These are phyloP conservation scores for Forficula auricularia DNA, from an alignment of 1,140 invertebrate genomes.

Conservation along the genomic window DNA sequence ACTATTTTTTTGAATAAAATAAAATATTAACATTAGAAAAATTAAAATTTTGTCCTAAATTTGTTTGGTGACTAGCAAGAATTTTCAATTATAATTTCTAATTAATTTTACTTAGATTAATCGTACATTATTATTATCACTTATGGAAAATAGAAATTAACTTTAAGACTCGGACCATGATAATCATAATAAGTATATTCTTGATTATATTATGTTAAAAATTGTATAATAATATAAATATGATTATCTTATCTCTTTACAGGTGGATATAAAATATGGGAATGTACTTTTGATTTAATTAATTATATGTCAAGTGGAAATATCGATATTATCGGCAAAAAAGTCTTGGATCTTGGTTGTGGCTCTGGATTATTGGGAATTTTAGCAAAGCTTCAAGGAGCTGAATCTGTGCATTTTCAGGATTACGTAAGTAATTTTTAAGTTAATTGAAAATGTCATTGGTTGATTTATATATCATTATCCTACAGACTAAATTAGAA, in stretches of 20 bases:
- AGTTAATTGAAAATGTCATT: too few relatives aligned
- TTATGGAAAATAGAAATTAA: too few relatives aligned
- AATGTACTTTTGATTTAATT: conserved; percentile 62
- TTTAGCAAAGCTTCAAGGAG: conserved; percentile 41
- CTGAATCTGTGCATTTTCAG: conserved; percentile 57
- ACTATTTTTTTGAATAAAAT: too few relatives aligned
- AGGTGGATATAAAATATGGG: conserved; percentile 81
- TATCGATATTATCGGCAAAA: conserved; percentile 24
- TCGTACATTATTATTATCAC: conserved; percentile 4
- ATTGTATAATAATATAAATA: conserved; percentile 4
- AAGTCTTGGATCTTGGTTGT: conserved; percentile 69
- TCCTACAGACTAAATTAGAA: too few relatives aligned
- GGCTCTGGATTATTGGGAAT: conserved; percentile 68
- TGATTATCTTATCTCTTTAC: conserved; percentile 16
- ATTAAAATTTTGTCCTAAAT: too few relatives aligned
- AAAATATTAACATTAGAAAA: too few relatives aligned
- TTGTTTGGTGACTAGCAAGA: not conserved
- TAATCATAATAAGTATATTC: too few relatives aligned
- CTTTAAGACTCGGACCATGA: conserved; percentile 3
- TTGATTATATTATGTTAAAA: too few relatives aligned
- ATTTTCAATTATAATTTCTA: not conserved
- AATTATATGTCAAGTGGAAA: conserved; percentile 36
- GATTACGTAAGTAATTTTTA: conserved; percentile 77
- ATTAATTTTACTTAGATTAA: conserved; percentile 1
- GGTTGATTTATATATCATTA: too few relatives aligned